Evolutionary conservation across 2,113 vertebrate genomes (phyloP).

Genomic region (Engraulis encrasicolus): DNA sequence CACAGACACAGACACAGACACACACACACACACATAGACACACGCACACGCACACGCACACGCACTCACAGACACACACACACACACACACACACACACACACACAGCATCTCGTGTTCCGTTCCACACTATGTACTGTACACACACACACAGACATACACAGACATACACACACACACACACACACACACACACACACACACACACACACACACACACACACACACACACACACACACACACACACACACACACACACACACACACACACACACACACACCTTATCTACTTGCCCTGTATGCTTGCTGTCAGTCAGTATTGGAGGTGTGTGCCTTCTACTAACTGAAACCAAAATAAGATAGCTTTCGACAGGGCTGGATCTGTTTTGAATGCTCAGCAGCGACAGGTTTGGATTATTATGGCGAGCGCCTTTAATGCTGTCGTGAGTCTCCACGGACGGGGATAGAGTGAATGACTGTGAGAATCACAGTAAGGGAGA

Average conservation of each 20-base stretch:
- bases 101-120: no score
- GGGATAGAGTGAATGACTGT: background rate
- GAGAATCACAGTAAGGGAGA: background rate
- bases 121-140: no score
- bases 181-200: background rate
- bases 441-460: background rate
- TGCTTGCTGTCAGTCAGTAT: background rate
- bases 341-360: background rate
- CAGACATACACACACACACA: background rate
- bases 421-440: background rate
- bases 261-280: background rate
- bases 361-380: background rate
- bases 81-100: background rate
- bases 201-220: background rate
- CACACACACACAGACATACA: background rate
- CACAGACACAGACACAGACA: no score
- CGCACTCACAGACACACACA: no score
- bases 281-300: no score
- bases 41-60: no score
- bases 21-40: no score
- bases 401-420: slow-evolving; percentile 15
- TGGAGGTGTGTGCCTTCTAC: background rate
- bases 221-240: background rate
- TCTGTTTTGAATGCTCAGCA: slow-evolving; percentile 7
- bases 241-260: background rate